Evolutionary conservation across 1,140 invertebrate species (phyloP).

Genomic region (Brachystomella parvula): DNA sequence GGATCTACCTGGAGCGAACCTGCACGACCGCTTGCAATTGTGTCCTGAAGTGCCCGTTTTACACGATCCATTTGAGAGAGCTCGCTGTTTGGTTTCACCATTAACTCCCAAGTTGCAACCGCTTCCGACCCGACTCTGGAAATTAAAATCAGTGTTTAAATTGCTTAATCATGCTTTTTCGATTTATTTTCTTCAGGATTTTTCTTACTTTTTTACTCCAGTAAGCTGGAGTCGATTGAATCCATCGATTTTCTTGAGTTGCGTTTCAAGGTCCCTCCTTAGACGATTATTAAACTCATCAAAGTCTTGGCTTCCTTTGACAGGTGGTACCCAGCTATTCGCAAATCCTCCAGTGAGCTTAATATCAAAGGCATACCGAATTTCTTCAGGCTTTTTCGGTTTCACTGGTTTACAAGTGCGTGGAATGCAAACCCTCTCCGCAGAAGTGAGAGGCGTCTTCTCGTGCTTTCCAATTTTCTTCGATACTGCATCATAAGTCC

Average conservation of each 20-base stretch:
- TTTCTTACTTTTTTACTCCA: constrained; percentile 61
- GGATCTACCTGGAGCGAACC: constrained; percentile 67
- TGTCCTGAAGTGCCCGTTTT: constrained; percentile 55
- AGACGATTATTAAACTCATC: constrained; percentile 62
- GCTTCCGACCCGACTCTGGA: constrained; percentile 20
- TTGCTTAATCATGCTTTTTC: background rate
- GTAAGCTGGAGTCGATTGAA: constrained; percentile 61
- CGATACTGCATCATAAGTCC: constrained; percentile 68
- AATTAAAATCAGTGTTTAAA: background rate
- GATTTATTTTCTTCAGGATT: too few species aligned
- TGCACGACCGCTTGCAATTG: constrained; percentile 59
- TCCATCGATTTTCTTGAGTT: constrained; percentile 58
- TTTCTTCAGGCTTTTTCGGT: constrained; percentile 17
- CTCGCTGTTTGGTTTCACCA: constrained; percentile 38
- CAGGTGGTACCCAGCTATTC: constrained; percentile 62
- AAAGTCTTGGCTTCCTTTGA: constrained; percentile 59
- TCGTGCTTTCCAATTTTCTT: constrained; percentile 80
- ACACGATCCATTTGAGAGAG: constrained; percentile 45
- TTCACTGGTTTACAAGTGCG: constrained; percentile 30
- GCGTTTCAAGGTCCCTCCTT: constrained; percentile 53
- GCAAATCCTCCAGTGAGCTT: constrained; percentile 53
- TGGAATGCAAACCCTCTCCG: constrained; percentile 68
- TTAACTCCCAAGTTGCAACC: constrained; percentile 31
- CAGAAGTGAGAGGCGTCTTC: constrained; percentile 63
- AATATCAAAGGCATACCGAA: constrained; percentile 41